Evolutionary conservation across 2,797 vertebrate genomes (phyloP), one percentile per base, ranked within the genome.

Genomic region (Halcyon badia): DNA sequence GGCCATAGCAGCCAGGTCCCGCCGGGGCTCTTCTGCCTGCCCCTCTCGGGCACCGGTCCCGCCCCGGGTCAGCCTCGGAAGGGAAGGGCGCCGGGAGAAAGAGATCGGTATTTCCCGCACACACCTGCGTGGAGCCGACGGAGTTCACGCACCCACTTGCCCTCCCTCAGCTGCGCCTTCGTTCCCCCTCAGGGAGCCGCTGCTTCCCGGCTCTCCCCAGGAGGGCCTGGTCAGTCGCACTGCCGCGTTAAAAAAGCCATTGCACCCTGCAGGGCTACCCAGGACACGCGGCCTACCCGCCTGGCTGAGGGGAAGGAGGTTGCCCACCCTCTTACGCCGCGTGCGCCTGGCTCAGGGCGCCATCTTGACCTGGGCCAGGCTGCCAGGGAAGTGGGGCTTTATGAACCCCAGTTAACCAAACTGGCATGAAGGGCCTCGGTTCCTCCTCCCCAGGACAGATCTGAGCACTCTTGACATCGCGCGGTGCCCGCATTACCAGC

Each of bases 221-320:
- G 25, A 33, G 48, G 48, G 58, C 37, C 83, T 2, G 14, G 31
- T 18, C 68, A 12, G 31, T 8, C 26, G 4, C 14, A 1, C 7
- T 21, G 10, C 60, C 28, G 3, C 33, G 11, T 0, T 5, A 28
- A 31, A 33, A 42, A 24, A 17, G 6, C 41, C 41, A 10, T 1
- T 4, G 12, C 15, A 2, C 39, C 25, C 37, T 6, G 0, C 26
- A 9, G 2, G 30, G 48, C 4, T 16, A 2, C 1, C 44, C 28
- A 12, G n/a, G 52, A 22, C 46, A 6, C 5, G 22, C 4, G 3
- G 13, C 24, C 57, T 9, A 2, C 10, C 11, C 3, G 0, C 62
- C 52, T 13, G 9, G 1, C 42, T 1, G 4, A 14, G 3, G 4
- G 51, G 15, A 78, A 41, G 18, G 37, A 9, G 31, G 4, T 6